These are phyloP conservation scores for Lepisosteus osseus DNA, from an alignment of 2,113 vertebrate genomes.

Conservation along the genomic window DNA sequence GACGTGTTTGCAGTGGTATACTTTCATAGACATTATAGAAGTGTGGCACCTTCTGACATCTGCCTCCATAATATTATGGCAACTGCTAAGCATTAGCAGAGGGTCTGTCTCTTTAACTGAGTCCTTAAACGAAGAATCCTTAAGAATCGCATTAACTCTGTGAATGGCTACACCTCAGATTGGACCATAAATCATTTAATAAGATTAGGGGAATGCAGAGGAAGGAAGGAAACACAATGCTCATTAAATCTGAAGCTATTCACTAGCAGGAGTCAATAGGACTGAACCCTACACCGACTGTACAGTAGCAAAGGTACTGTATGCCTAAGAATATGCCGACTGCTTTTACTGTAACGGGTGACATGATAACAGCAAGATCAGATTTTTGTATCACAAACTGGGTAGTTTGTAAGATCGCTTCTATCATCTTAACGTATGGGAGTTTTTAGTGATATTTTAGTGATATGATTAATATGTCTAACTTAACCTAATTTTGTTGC, in stretches of 20 bases:
- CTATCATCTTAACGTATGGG: too few species aligned
- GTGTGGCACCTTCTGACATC: too few species aligned
- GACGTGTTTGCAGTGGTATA: neutral
- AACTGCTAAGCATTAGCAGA: neutral
- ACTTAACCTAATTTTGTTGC: too few species aligned
- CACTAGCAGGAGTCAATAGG: neutral
- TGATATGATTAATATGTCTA: too few species aligned
- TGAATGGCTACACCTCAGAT: constrained; percentile 4
- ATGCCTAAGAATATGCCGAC: neutral
- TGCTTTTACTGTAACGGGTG: neutral
- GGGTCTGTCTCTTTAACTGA: constrained; percentile 3
- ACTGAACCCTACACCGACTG: neutral
- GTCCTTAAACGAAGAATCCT: neutral
- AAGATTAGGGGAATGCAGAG: constrained; percentile 20
- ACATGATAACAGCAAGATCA: too few species aligned
- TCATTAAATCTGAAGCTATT: neutral
- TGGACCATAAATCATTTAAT: constrained; percentile 41
- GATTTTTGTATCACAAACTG: too few species aligned
- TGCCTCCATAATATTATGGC: too few species aligned
- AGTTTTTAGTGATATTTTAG: too few species aligned
- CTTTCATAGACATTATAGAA: neutral
- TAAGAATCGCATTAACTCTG: neutral
- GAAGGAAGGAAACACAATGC: neutral
- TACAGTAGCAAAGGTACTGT: neutral
- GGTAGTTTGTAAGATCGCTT: too few species aligned